Evolutionary conservation across 2,113 vertebrate species (phyloP).

Genomic region (Antigone vipio): DNA sequence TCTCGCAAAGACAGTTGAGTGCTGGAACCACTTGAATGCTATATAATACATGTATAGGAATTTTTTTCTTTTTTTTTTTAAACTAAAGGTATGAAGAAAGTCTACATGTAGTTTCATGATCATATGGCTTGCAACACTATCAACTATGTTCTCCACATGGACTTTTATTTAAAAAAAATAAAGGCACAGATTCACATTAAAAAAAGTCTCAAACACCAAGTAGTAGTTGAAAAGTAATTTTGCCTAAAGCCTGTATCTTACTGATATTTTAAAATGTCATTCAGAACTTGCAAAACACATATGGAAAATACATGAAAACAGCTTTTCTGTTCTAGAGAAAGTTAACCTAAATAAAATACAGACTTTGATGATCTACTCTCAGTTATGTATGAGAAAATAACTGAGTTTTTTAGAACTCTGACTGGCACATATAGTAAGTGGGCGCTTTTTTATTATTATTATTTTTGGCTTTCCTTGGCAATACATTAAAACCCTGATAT

Average conservation of each 20-base stretch:
- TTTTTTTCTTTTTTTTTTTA: neutral
- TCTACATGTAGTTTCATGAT: neutral
- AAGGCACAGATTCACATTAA: constrained; percentile 23
- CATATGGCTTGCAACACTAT: neutral
- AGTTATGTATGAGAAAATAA: neutral
- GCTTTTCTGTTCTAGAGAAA: constrained; percentile 3
- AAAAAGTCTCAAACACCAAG: neutral
- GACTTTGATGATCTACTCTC: neutral
- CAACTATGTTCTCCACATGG: neutral
- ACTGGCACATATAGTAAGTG: neutral
- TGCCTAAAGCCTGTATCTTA: constrained; percentile 63
- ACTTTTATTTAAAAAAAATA: constrained; percentile 6
- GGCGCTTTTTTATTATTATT: neutral
- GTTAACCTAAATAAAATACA: neutral
- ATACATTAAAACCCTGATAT: neutral
- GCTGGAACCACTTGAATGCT: neutral
- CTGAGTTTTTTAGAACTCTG: neutral
- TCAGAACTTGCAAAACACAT: constrained; percentile 45
- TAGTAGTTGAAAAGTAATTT: constrained; percentile 51
- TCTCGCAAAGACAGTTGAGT: neutral
- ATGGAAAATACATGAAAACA: constrained; percentile 5
- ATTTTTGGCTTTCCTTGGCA: neutral
- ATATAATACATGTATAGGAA: neutral
- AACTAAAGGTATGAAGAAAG: neutral
- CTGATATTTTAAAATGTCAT: constrained; percentile 74